These are phyloP conservation scores for Eospalax fontanierii DNA, from an alignment of 2,797 vertebrate genomes.

Conservation along the genomic window DNA sequence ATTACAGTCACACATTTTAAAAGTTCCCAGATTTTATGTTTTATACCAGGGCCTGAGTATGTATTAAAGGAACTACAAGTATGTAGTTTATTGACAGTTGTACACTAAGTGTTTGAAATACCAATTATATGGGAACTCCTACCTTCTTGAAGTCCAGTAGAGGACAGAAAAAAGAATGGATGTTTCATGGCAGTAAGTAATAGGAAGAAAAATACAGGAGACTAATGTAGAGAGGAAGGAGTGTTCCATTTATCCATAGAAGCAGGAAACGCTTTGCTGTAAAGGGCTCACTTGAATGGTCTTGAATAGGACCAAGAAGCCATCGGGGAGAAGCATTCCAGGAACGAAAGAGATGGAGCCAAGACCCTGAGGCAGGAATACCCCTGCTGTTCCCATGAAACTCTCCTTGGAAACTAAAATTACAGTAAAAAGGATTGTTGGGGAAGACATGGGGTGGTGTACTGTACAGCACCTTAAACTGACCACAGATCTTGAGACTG, in stretches of 20 bases:
- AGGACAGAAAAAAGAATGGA: neutral
- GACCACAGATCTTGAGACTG: neutral
- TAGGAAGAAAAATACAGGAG: neutral
- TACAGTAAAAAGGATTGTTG: neutral
- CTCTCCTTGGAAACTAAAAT: neutral
- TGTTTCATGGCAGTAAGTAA: neutral
- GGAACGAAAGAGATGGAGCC: neutral
- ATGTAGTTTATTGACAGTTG: neutral
- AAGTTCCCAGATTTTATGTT: neutral
- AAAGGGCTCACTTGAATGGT: neutral
- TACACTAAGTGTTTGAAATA: neutral
- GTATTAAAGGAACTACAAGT: neutral
- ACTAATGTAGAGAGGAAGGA: neutral
- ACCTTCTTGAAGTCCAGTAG: neutral
- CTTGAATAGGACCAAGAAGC: neutral
- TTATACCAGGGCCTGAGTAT: neutral
- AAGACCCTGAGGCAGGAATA: neutral
- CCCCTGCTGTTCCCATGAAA: neutral
- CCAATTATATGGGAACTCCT: neutral
- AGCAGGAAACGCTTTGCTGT: neutral
- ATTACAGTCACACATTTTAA: neutral
- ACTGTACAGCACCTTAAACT: neutral
- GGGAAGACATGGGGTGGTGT: neutral
- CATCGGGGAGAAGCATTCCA: neutral
- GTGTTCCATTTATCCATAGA: neutral